Percentiles rank a stretch among this genome's conserved stretches.
Conservation (phyloP, 2,797 vertebrate species). For the Australoheros facetus region DNA sequence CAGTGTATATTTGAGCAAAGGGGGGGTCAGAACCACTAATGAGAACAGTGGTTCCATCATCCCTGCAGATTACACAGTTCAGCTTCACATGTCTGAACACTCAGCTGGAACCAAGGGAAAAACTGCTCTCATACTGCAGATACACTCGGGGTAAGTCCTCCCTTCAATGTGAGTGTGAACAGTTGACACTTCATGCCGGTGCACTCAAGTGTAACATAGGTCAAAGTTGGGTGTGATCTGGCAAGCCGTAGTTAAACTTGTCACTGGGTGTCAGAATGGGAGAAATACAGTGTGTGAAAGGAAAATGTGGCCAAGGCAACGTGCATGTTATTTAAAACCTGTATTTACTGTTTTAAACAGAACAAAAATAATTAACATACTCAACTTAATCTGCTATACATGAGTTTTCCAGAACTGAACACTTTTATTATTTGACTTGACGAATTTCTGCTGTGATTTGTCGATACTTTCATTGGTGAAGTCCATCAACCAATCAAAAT, state of each 20-base stretch:
- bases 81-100: conserved; percentile 16
- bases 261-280: background rate
- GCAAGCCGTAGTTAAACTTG: background rate
- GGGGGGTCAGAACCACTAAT: conserved; percentile 29
- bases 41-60: conserved; percentile 26
- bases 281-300: background rate
- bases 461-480: background rate
- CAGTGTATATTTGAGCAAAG: conserved; percentile 9
- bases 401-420: background rate
- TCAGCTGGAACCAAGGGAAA: conserved; percentile 19
- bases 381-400: background rate
- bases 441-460: background rate
- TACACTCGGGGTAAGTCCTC: background rate
- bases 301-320: background rate
- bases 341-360: background rate
- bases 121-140: conserved; percentile 8
- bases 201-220: background rate
- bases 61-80: conserved; percentile 11
- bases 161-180: conserved; percentile 11
- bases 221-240: background rate
- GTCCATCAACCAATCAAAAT: background rate
- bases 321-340: background rate
- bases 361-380: background rate
- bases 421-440: background rate
- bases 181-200: background rate